phyloP scores from a whole-genome alignment of 2,797 vertebrate species.

The Holocentrus rufus region DNA sequence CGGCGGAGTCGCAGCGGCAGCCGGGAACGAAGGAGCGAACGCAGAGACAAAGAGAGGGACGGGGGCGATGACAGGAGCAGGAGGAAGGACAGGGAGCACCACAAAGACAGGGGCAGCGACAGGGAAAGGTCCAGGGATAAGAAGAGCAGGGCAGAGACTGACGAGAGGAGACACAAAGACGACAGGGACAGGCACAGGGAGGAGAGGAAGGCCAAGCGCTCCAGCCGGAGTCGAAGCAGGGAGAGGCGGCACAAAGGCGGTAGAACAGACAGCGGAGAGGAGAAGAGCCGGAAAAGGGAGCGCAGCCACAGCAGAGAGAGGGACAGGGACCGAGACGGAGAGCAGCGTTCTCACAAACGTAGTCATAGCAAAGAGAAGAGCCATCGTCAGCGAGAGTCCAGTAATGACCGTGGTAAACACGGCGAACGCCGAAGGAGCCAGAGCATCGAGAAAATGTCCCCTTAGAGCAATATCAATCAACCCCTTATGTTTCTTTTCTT shows the following conservation, averaged over 20 bases:
- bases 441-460: slow-evolving; percentile 83
- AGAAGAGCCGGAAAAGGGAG: slow-evolving; percentile 89
- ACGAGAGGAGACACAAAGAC: slow-evolving; percentile 86
- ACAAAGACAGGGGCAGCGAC: slow-evolving; percentile 89
- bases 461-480: slow-evolving; percentile 53
- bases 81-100: slow-evolving; percentile 90
- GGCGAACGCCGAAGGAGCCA: slow-evolving; percentile 85
- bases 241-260: slow-evolving; percentile 85
- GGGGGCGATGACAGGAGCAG: slow-evolving; percentile 80
- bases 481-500: slow-evolving; percentile 42
- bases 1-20: slow-evolving; percentile 88
- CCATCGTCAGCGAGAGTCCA: slow-evolving; percentile 88
- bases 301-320: slow-evolving; percentile 88
- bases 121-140: slow-evolving; percentile 93
- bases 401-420: slow-evolving; percentile 88
- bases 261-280: slow-evolving; percentile 78
- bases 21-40: slow-evolving; percentile 88
- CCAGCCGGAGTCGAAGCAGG: slow-evolving; percentile 90
- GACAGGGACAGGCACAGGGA: slow-evolving; percentile 89
- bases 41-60: slow-evolving; percentile 86
- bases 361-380: slow-evolving; percentile 89
- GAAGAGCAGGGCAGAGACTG: slow-evolving; percentile 86
- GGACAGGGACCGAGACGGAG: slow-evolving; percentile 83
- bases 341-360: slow-evolving; percentile 86
- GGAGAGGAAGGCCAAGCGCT: slow-evolving; percentile 88